These are phyloP conservation scores for Hemitrygon akajei DNA, from an alignment of 2,797 vertebrate species.

Conservation along the genomic window DNA sequence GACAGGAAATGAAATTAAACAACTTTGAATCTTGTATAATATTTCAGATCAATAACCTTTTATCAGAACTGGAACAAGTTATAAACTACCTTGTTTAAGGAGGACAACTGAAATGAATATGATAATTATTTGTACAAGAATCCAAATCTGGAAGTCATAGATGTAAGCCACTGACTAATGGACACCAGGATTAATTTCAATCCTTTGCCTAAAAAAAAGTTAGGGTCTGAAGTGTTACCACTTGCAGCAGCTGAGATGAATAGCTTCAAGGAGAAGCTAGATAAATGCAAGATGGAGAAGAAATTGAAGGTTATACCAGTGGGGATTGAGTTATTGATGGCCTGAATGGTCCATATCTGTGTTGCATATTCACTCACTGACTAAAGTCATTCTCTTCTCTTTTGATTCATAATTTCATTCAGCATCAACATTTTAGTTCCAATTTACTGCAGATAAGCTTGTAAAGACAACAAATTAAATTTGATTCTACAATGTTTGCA, in stretches of 20 bases:
- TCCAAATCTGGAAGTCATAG: background rate
- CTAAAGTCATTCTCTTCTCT: background rate
- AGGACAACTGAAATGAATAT: no score
- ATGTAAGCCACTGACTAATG: background rate
- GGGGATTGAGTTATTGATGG: background rate
- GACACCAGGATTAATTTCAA: background rate
- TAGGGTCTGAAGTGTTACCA: background rate
- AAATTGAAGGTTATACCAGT: background rate
- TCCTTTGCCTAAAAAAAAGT: background rate
- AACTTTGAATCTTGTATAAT: no score
- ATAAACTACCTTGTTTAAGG: no score
- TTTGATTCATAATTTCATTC: background rate
- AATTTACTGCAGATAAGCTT: background rate
- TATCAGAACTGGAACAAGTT: no score
- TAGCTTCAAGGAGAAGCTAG: background rate
- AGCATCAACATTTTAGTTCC: background rate
- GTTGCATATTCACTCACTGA: background rate
- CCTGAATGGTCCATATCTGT: background rate
- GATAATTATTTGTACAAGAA: background rate
- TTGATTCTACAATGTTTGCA: background rate
- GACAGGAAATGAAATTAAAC: no score
- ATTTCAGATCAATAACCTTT: no score
- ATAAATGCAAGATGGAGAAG: background rate
- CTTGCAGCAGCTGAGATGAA: background rate
- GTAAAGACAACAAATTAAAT: background rate